Evolutionary conservation across 1,140 invertebrate species (phyloP), one percentile per base, ranked within the genome.

Genomic region (Cardiocondyla obscurior): DNA sequence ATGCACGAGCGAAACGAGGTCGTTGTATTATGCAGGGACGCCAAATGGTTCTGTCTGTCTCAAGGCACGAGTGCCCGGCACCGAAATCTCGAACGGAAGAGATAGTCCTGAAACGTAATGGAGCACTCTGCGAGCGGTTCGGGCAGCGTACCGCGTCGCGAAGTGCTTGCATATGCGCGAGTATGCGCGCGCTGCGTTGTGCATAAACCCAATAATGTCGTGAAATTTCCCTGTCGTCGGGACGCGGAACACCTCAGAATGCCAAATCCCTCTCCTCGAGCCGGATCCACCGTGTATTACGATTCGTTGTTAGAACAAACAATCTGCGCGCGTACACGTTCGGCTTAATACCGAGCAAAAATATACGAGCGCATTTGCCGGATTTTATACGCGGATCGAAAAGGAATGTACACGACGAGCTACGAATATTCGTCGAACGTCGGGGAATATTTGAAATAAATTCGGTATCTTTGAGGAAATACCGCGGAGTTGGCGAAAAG

Each of bases 181-280:
- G 12, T 42, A 60, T n/a, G 53, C 55, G 74, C 55, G 74, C 60
- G 28, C 12, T 74, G 33, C 72, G n/a, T 57, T 28, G 39, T 36
- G 44, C 42, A 73, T 55, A 70, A 73, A 67, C 53, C 51, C 76
- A 82, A 85, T 62, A 46, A 42, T 25, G 49, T 72, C 46, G 51
- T 58, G 30, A 86, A 85, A 67, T 65, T 22, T 44, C 67, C 10
- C 25, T 46, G 70, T 67, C 36, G 33, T 44, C 28, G 53, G 73
- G 57, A 67, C 44, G 46, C 84, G 22, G 85, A 87, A 86, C 81
- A 79, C 72, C 84, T 64, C 42, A 39, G 44, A 83, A 58, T 25
- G 28, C 46, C 25, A 53, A 53, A 74, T 74, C 22, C 33, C 36
- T 55, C 22, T 53, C 28, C 19, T 53, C 19, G 36, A 28, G 14